Evolutionary conservation across 2,113 vertebrate genomes (phyloP).

Genomic region (Nanorana parkeri): DNA sequence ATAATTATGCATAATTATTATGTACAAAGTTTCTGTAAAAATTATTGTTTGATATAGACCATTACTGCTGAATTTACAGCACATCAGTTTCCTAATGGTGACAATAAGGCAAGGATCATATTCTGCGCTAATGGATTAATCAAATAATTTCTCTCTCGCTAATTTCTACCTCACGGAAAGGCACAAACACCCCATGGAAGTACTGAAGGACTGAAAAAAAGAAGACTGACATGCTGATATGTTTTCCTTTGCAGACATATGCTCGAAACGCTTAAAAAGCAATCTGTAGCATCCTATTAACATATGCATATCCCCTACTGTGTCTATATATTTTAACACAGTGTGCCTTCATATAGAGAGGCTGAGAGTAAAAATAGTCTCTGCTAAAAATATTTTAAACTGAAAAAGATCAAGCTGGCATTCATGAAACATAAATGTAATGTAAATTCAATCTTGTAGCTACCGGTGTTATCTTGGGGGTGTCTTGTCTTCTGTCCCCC

Average conservation of each 20-base stretch:
- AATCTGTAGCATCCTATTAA: background rate
- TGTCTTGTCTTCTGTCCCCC: no score
- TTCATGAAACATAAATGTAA: no score
- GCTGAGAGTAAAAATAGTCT: constrained; percentile 6
- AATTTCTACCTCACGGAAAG: background rate
- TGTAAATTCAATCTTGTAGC: no score
- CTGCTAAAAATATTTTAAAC: no score
- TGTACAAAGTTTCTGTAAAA: constrained; percentile 21
- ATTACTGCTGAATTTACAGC: constrained; percentile 39
- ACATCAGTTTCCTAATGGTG: constrained; percentile 37
- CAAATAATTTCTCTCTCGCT: constrained; percentile 16
- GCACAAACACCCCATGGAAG: background rate
- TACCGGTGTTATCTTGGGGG: no score
- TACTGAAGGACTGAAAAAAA: background rate
- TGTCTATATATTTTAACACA: constrained; percentile 8
- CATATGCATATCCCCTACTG: constrained; percentile 35
- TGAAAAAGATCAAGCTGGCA: no score
- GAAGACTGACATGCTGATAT: background rate
- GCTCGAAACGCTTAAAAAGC: constrained; percentile 26
- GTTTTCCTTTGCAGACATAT: constrained; percentile 13
- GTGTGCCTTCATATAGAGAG: background rate
- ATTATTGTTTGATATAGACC: constrained; percentile 27
- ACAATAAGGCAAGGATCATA: constrained; percentile 6
- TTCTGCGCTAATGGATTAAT: constrained; percentile 28
- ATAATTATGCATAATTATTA: constrained; percentile 44